Conservation (phyloP, 2,888 invertebrate genomes). For the Hermodice carunculata region DNA sequence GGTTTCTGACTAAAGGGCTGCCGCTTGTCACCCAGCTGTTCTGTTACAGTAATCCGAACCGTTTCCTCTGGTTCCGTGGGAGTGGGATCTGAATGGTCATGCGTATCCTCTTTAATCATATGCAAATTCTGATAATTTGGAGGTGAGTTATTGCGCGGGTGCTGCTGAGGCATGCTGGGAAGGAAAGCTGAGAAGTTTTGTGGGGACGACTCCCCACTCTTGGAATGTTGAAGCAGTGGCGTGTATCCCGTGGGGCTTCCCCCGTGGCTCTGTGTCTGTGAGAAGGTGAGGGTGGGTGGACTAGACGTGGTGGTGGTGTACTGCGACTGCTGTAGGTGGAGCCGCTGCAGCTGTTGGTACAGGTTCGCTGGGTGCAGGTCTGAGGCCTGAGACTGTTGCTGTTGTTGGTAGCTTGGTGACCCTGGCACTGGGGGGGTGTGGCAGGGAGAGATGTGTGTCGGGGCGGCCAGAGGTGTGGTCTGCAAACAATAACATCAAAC, state of each 20-base stretch:
- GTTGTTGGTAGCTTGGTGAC: slow-evolving; percentile 20
- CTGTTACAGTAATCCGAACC: slow-evolving; percentile 33
- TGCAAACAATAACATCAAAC: background rate
- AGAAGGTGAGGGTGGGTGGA: background rate
- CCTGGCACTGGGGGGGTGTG: slow-evolving; percentile 37
- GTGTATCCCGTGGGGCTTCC: slow-evolving; percentile 57
- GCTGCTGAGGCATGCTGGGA: slow-evolving; percentile 13
- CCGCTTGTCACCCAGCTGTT: background rate
- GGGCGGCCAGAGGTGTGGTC: background rate
- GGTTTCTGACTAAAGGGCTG: slow-evolving; percentile 73
- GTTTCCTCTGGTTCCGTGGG: slow-evolving; percentile 45
- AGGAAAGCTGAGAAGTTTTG: background rate
- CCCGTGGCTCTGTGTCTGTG: slow-evolving; percentile 40
- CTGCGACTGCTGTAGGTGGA: slow-evolving; percentile 55
- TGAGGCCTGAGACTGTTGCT: background rate
- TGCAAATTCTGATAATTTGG: slow-evolving; percentile 67
- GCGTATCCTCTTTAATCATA: slow-evolving; percentile 68
- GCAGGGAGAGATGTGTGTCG: slow-evolving; percentile 26
- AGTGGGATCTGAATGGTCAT: slow-evolving; percentile 39
- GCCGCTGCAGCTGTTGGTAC: slow-evolving; percentile 67
- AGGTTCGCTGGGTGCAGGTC: slow-evolving; percentile 28
- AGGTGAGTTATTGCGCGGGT: slow-evolving; percentile 60
- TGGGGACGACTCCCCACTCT: background rate
- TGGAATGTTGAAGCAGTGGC: background rate
- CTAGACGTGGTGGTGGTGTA: background rate